Base-by-base conservation (phyloP, 2,113 vertebrate species). In the Hydropotes inermis region DNA sequence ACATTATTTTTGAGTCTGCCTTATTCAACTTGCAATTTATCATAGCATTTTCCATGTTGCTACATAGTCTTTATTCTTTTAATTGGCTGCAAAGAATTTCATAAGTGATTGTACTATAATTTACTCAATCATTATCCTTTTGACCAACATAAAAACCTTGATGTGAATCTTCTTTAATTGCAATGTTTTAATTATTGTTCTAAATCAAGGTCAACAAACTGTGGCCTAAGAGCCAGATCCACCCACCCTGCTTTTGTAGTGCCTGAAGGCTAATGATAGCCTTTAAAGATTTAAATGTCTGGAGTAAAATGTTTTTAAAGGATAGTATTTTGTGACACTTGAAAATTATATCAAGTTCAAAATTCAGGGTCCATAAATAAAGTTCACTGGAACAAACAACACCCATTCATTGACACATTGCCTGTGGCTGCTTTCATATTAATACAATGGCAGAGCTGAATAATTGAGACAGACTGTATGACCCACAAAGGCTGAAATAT, bases 21-120 rank as follows among this genome's bases (percentile, higher is more conserved):
- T 97, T 97, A 85, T 97, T 97, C 97, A 89, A 95, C 96, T 98
- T 94, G 93, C 50, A 86, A 82, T 97, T 96, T 95, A 97, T 95
- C 96, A 94, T 86, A 79, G 87, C 89, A 85, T 94, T 97, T 98
- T 92, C 61, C 43, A 50, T 89, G 87, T 97, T 95, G 91, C 89
- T 70, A 87, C 76, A 95, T 97, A 94, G 74, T 97, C 93, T 97
- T 97, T 96, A 76, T 89, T 89, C 54, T 91, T 91, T 95, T 97
- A 98, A 98, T 97, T 97, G 92, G 74, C 79, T 87, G 79, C 50
- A 89, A 96, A 95, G 89, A 94, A 93, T 97, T 97, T 97, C 83
- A 39, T 89, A 95, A 97, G 94, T 84, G 88, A 88, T 91, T 94
- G 58, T 95, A 89, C 82, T 89, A 82, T 94, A 96, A 96, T 95